Evolutionary conservation across 2,113 vertebrate species (phyloP).

Genomic region (Pimephales promelas): DNA sequence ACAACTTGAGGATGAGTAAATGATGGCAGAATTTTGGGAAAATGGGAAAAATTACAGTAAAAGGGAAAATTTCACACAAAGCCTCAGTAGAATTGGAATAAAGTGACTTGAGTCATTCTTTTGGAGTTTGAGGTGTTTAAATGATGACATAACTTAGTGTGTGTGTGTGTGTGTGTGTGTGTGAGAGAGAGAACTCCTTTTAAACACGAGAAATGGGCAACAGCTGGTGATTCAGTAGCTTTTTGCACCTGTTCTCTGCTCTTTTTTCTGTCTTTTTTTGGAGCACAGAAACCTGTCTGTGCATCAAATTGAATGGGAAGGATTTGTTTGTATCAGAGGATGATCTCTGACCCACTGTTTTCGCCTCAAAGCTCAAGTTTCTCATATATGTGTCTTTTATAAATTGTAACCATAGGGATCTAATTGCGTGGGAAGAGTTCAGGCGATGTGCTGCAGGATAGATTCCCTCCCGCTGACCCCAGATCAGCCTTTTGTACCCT

Average conservation of each 20-base stretch:
- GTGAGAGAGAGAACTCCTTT: neutral
- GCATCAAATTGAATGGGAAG: neutral
- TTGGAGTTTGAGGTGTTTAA: neutral
- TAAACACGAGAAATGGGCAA: neutral
- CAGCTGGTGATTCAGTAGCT: neutral
- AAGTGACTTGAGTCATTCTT: neutral
- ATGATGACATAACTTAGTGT: neutral
- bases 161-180: neutral
- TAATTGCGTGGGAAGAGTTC: neutral
- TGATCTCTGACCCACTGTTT: neutral
- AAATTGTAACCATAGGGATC: conserved; percentile 18
- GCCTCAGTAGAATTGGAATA: neutral
- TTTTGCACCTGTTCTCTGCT: neutral
- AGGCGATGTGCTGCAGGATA: neutral
- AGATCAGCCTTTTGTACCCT: conserved; percentile 19
- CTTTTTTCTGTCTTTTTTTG: neutral
- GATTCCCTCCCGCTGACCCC: conserved; percentile 20
- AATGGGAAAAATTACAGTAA: neutral
- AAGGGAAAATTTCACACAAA: neutral
- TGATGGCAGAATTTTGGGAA: no score
- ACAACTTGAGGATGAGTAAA: no score
- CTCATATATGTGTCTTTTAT: neutral
- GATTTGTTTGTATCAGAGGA: neutral
- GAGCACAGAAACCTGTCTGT: neutral
- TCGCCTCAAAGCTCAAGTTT: neutral